Evolutionary conservation across 2,888 invertebrate genomes (phyloP).

Genomic region (Cremastobaeus sp.): DNA sequence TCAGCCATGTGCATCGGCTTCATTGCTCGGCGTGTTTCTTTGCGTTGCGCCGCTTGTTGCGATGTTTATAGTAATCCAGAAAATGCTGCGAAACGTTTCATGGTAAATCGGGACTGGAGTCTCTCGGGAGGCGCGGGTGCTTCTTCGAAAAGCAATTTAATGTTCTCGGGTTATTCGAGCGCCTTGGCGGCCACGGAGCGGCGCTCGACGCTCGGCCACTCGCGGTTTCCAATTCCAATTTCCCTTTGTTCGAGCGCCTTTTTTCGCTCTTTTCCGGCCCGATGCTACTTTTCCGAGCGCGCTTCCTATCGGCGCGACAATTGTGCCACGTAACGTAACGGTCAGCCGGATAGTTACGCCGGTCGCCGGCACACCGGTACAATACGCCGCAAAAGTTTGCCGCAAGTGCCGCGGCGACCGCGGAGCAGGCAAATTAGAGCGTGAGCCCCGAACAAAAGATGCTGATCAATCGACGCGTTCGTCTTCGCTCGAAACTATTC

Average conservation of each 20-base stretch:
- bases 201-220: constrained; percentile 26
- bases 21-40: constrained; percentile 67
- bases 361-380: constrained; percentile 30
- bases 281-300: not conserved
- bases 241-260: constrained; percentile 15
- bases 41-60: constrained; percentile 65
- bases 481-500: constrained; percentile 3
- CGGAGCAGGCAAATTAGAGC: constrained; percentile 45
- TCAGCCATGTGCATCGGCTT: constrained; percentile 77
- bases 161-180: constrained; percentile 46
- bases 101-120: constrained; percentile 38
- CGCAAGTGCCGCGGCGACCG: constrained; percentile 9
- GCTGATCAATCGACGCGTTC: constrained; percentile 26
- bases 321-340: constrained; percentile 41
- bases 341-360: constrained; percentile 37
- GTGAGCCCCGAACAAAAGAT: constrained; percentile 46
- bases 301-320: constrained; percentile 32
- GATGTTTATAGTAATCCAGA: constrained; percentile 72
- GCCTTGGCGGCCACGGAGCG: constrained; percentile 16
- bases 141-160: constrained; percentile 58
- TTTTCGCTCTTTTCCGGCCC: constrained; percentile 14
- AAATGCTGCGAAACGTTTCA: constrained; percentile 60
- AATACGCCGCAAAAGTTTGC: constrained; percentile 38
- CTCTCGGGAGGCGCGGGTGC: constrained; percentile 22
- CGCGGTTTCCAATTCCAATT: constrained; percentile 22